Conservation (phyloP, 2,797 vertebrate genomes). For the Aphelocoma californica region DNA sequence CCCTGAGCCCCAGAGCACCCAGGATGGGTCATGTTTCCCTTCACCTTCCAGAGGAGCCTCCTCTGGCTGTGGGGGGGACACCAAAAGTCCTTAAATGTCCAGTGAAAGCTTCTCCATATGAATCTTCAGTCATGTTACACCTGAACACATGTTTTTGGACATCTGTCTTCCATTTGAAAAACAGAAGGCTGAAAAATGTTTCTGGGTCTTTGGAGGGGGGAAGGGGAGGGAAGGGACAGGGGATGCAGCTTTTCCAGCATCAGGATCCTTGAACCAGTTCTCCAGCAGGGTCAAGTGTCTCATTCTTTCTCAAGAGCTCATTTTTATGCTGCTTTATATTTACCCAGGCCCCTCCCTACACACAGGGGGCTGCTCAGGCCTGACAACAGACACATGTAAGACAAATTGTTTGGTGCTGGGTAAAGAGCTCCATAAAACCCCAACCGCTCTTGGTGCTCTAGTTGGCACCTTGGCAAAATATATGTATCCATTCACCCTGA, state of each 20-base stretch:
- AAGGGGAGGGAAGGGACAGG: background rate
- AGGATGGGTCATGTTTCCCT: background rate
- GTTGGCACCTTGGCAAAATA: background rate
- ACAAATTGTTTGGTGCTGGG: background rate
- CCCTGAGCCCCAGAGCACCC: background rate
- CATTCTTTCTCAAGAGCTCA: conserved; percentile 4
- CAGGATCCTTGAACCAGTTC: background rate
- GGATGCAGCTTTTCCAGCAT: background rate
- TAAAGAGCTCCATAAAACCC: background rate
- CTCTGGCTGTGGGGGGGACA: background rate
- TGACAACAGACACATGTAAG: background rate
- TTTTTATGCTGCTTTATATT: background rate
- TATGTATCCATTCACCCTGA: background rate
- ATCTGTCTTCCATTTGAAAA: conserved; percentile 32
- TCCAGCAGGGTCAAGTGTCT: background rate
- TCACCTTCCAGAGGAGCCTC: background rate
- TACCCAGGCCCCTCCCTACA: background rate
- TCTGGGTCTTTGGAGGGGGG: background rate
- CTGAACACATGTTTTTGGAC: conserved; percentile 18
- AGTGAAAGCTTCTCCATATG: background rate
- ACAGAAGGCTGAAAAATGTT: conserved; percentile 22
- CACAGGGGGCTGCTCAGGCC: background rate
- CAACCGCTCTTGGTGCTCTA: background rate
- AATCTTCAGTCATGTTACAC: background rate
- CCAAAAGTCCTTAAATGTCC: background rate